Evolutionary conservation across 2,113 vertebrate genomes (phyloP), one percentile per base, ranked within the genome.

Genomic region (Ailuropoda melanoleuca): DNA sequence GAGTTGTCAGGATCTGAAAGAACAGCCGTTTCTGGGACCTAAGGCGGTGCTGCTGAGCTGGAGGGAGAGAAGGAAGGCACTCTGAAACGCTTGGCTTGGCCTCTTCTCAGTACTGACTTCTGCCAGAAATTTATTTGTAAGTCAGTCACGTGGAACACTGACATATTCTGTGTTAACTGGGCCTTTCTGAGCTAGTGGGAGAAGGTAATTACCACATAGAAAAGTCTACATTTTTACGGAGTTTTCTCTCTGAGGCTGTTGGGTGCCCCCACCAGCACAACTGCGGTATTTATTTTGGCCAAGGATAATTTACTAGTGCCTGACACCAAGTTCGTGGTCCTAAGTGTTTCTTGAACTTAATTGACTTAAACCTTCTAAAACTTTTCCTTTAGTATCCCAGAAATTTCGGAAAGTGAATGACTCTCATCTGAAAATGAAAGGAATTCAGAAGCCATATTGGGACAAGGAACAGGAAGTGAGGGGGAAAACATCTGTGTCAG

Each of bases 111-210:
- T 29, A 55, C 29, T 83, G 55, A 66, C 68, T 92, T 88, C 91
- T 95, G 95, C 72, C 91, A 93, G 86, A 81, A 75, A 66, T 97
- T 84, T 94, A 81, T 78, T 89, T 77, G 50, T 85, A 48, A 82
- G 39, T 94, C 78, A 88, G 21, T 96, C 53, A 74, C 86, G 83
- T 55, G 66, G 72, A 89, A 46, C 50, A 93, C 82, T 88, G 93
- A 78, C 74, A 64, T 93, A 66, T 94, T 83, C 78, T 82, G 80
- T 50, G 39, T 96, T 96, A 96, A 90, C 77, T 82, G 75, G 50
- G 26, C 34, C 94, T 97, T 97, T 97, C 94, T 92, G 96, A 75
- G 66, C 87, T 78, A 7, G 26, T 90, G 72, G 92, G 74, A 74
- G 96, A 94, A 94, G 66, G 77, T 84, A 75, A 70, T 48, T 19